A percentile compares a stretch with the other conserved stretches of the same genome.
phyloP scores from a whole-genome alignment of 2,888 invertebrate species.

The Drosophila birchii region DNA sequence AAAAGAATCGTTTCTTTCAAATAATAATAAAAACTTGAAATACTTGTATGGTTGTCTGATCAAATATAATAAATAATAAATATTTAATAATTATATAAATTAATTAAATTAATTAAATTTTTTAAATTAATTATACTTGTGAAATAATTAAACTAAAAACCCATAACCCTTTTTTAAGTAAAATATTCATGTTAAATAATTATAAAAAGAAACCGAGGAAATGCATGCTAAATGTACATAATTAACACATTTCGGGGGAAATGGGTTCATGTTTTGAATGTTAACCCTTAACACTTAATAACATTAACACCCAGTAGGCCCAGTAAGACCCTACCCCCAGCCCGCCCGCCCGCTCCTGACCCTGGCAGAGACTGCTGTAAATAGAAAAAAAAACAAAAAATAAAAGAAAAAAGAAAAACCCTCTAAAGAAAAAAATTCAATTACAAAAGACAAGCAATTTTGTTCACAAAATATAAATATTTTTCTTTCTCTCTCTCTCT shows the following conservation, averaged over 20 bases:
- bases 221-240: slow-evolving; percentile 6
- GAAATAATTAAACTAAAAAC: background rate
- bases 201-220: background rate
- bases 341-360: background rate
- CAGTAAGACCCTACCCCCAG: background rate
- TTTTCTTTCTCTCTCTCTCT: slow-evolving; percentile 36
- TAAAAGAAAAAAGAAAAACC: background rate
- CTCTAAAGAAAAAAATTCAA: slow-evolving; percentile 9
- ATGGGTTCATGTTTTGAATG: slow-evolving; percentile 13
- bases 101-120: too few relatives aligned
- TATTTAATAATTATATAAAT: background rate
- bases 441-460: slow-evolving; percentile 6
- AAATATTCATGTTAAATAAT: background rate
- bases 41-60: background rate
- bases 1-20: too few relatives aligned
- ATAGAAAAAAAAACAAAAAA: background rate
- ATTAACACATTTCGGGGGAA: background rate
- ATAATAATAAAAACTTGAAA: too few relatives aligned
- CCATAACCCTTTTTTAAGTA: too few relatives aligned
- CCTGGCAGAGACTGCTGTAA: slow-evolving; percentile 21
- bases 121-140: background rate
- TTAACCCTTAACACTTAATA: slow-evolving; percentile 5
- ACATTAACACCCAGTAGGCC: slow-evolving; percentile 22
- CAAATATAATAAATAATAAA: background rate
- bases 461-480: slow-evolving; percentile 36